Conservation (phyloP, 2,797 vertebrate species). For the Triplophysa bombifrons region DNA sequence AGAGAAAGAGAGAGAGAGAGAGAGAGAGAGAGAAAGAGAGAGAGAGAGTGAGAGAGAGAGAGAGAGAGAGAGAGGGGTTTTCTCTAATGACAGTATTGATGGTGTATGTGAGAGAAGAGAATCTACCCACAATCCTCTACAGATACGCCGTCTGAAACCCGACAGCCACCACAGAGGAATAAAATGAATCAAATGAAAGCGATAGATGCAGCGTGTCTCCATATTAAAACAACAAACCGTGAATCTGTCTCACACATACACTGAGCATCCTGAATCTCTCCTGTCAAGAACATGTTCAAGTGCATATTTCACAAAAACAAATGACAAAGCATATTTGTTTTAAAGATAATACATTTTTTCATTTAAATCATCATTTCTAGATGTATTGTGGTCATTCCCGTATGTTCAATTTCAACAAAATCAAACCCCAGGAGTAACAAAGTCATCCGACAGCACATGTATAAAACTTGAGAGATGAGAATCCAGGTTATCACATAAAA, state of each 20-base stretch:
- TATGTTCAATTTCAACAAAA: no score
- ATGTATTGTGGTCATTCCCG: no score
- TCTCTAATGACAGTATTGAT: constrained; percentile 40
- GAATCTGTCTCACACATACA: background rate
- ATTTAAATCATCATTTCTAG: no score
- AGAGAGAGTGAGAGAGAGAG: background rate
- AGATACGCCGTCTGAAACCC: constrained; percentile 11
- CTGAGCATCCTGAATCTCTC: background rate
- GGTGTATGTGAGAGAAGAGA: constrained; percentile 34
- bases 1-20: no score
- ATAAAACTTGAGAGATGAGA: no score
- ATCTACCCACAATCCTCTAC: constrained; percentile 36
- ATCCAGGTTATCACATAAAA: no score
- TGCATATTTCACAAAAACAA: background rate
- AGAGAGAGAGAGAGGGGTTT: background rate
- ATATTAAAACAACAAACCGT: background rate
- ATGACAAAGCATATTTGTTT: background rate
- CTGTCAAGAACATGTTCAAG: background rate
- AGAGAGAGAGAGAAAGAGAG: constrained; percentile 3
- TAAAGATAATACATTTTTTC: no score
- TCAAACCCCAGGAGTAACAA: no score
- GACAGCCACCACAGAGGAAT: constrained; percentile 8
- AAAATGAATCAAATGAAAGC: background rate
- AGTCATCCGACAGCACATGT: no score
- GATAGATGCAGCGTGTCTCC: background rate